Conservation (phyloP, 2,888 invertebrate species). For the Exocentrus adspersus region DNA sequence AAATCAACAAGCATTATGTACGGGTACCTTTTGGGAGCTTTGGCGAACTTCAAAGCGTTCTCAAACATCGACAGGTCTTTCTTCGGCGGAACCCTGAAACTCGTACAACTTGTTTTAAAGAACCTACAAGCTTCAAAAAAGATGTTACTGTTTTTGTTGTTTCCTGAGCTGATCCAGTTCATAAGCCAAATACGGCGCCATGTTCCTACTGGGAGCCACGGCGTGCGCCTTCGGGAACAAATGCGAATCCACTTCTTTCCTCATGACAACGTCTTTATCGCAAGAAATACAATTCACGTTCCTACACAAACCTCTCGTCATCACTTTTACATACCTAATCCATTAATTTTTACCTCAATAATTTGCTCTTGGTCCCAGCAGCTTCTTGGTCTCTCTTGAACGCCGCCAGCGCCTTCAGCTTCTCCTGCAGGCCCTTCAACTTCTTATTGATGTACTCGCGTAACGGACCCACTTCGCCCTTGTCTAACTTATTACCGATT, state of each 20-base stretch:
- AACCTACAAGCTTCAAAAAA: too few species aligned
- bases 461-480: constrained; percentile 71
- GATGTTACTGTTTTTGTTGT: constrained; percentile 66
- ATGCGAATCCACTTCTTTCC: constrained; percentile 66
- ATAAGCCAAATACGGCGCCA: constrained; percentile 78
- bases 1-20: constrained; percentile 12
- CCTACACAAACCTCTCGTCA: too few species aligned
- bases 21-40: constrained; percentile 49
- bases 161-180: constrained; percentile 71
- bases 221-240: constrained; percentile 65
- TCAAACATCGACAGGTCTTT: constrained; percentile 64
- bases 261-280: constrained; percentile 79
- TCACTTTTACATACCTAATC: too few species aligned
- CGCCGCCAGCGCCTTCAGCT: constrained; percentile 69
- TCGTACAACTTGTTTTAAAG: too few species aligned
- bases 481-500: constrained; percentile 74
- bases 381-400: constrained; percentile 74
- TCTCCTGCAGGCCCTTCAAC: constrained; percentile 70
- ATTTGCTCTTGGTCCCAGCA: constrained; percentile 75
- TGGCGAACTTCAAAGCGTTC: constrained; percentile 57
- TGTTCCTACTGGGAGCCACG: constrained; percentile 68
- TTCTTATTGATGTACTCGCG: constrained; percentile 73
- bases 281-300: constrained; percentile 82
- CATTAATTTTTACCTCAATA: constrained; percentile 70
- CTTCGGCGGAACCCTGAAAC: constrained; percentile 57